Base-by-base conservation (phyloP, 2,888 invertebrate species). In the Lymantria dispar region DNA sequence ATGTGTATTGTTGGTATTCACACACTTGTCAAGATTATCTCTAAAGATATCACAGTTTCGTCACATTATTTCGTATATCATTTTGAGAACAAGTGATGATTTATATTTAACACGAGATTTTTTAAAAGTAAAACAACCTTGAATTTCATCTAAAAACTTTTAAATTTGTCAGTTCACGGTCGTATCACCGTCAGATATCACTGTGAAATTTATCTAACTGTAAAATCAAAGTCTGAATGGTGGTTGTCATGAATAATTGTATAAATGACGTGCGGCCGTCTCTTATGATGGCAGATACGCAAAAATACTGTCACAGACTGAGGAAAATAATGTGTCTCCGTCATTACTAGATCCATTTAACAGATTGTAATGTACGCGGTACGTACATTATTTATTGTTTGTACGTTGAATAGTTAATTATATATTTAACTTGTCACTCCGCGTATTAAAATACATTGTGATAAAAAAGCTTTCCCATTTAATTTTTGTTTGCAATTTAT, bases 221-320 rank as follows among this genome's bases (percentile, higher is more conserved):
- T 50, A 51, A 50, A 37, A 49, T 48, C 38, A 31, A 63, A 56
- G 43, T 48, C 47, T 43, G 37, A 48, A 44, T 45, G 48, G 31
- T 52, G 39, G 49, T 12, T 56, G 22, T 52, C 51, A 54, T 46
- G 38, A 50, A 50, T 48, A 39, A 22, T 50, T 44, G 38, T 47
- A 58, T 52, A 46, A 41, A 45, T 49, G 52, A 46, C 48, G 41
- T 42, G 22, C 15, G 30, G 30, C 15, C 33, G 29, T 40, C 37
- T 31, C 46, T 51, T 5, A 3, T 47, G 39, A 40, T 43, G 40
- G 48, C 42, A 37, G 50, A 65, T 45, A 50, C n/a, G 22, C 57
- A 13, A 60, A 48, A 54, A 52, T 47, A 31, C 52, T 45, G 50
- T 63, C 52, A 50, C 51, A 48, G 45, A 42, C 8, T 40, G 11